Evolutionary conservation across 2,113 vertebrate species (phyloP), one percentile per base, ranked within the genome.

Genomic region (Heliornis fulica): DNA sequence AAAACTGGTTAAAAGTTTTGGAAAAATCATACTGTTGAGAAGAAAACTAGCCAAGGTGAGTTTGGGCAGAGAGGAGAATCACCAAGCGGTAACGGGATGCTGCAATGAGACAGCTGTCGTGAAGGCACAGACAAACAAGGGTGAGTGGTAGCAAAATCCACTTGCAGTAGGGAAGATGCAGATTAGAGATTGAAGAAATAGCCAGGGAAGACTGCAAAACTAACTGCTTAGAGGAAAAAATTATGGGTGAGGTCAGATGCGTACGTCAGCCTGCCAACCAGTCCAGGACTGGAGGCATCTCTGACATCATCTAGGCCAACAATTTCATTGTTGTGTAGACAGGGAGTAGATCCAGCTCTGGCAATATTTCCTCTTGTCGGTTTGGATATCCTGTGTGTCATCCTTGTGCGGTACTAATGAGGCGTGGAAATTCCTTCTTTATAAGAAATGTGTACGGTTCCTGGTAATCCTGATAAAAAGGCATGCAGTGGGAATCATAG

Each of bases 381-480:
- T 68, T 76, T 85, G 41, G 64, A 83, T 89, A 87, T 94, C 91
- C 86, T 88, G 84, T 97, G 97, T 87, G 93, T 96, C 69, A 97
- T 96, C 74, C 32, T 70, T 89, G 54, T 89, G 65, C 38, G 29
- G 83, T 57, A 60, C 80, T 68, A 74, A 46, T 2, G 8, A 87
- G 80, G 60, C 5, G 1, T 79, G 89, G 93, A 89, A 97, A 93
- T 92, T 53, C 89, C 86, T 93, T 8, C 90, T 72, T 15, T 66
- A 77, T 81, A 63, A 80, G 88, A 89, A 32, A 13, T 0, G 1
- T 60, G 61, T 61, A 36, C 64, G 50, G 34, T 97, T 97, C 54
- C 92, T 36, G 76, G 86, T 56, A 95, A 53, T 57, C 78, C 92
- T 90, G 60, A 87, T 79, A 89, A 92, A 93, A 89, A 93, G 83